These are phyloP conservation scores for Chanos chanos DNA, from an alignment of 2,797 vertebrate genomes.

Conservation along the genomic window DNA sequence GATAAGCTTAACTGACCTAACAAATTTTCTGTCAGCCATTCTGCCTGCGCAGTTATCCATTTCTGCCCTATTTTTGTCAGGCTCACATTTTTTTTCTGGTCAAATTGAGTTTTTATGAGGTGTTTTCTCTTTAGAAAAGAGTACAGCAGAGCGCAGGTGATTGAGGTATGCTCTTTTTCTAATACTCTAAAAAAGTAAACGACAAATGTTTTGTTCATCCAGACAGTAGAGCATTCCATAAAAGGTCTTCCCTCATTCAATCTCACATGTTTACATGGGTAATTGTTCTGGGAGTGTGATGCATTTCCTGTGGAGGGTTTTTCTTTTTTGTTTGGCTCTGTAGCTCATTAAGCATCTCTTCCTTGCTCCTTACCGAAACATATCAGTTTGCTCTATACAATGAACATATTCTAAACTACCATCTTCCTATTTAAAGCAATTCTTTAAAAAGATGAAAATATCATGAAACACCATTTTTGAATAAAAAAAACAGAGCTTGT, in stretches of 20 bases:
- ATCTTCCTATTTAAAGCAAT: no score
- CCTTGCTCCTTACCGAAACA: no score
- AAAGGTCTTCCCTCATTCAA: constrained; percentile 41
- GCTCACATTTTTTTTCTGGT: constrained; percentile 2
- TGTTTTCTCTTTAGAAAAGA: constrained; percentile 23
- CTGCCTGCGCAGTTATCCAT: constrained; percentile 14
- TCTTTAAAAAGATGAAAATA: no score
- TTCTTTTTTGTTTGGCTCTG: no score
- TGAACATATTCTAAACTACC: no score
- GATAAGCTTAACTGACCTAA: constrained; percentile 27
- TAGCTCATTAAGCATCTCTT: no score
- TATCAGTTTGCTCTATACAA: no score
- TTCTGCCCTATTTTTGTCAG: constrained; percentile 10
- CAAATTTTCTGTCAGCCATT: constrained; percentile 16
- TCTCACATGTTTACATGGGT: constrained; percentile 32
- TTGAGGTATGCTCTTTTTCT: constrained; percentile 27
- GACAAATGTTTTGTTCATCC: constrained; percentile 34
- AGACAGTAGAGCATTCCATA: constrained; percentile 39
- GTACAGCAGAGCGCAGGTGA: no score
- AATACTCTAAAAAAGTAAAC: constrained; percentile 48
- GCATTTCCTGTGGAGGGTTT: no score
- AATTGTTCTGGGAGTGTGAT: constrained; percentile 24
- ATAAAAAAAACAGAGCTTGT: no score
- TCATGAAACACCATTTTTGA: no score
- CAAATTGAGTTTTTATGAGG: background rate